Evolutionary conservation across 2,113 vertebrate species (phyloP).

Genomic region (Lipophrys pholis): DNA sequence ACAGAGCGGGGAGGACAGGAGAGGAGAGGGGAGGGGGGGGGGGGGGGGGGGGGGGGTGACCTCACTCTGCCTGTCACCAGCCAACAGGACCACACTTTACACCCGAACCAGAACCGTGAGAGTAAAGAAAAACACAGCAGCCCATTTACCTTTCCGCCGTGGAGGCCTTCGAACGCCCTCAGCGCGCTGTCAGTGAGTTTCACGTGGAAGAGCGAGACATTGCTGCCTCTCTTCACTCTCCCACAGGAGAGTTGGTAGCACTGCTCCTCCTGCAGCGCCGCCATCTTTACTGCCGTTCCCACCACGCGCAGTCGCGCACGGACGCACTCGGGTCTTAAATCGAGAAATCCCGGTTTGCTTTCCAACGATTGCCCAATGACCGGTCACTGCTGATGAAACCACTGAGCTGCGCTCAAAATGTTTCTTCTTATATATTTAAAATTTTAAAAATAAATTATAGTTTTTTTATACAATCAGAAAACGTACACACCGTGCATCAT

Average conservation of each 20-base stretch:
- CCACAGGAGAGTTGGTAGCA: constrained; percentile 97
- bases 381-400: constrained; percentile 21
- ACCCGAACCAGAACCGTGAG: background rate
- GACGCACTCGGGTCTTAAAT: constrained; percentile 76
- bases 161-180: constrained; percentile 91
- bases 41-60: constrained; percentile 31
- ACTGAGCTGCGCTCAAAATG: constrained; percentile 9
- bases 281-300: constrained; percentile 96
- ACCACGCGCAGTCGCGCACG: constrained; percentile 86
- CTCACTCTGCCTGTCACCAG: constrained; percentile 68
- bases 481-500: too few species aligned
- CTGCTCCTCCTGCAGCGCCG: constrained; percentile 96
- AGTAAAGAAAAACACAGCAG: background rate
- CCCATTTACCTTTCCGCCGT: constrained; percentile 87
- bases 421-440: constrained; percentile 13
- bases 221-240: constrained; percentile 91
- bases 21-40: too few species aligned
- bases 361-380: constrained; percentile 85
- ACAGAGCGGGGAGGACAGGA: constrained; percentile 4
- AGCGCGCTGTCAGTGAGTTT: constrained; percentile 96
- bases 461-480: too few species aligned
- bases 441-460: background rate
- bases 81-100: constrained; percentile 41
- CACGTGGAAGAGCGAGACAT: constrained; percentile 94
- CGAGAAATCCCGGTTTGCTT: constrained; percentile 68